A percentile compares a stretch with the other conserved stretches of the same genome.
phyloP scores from a whole-genome alignment of 2,888 invertebrate genomes.

The Ochlodes sylvanus region DNA sequence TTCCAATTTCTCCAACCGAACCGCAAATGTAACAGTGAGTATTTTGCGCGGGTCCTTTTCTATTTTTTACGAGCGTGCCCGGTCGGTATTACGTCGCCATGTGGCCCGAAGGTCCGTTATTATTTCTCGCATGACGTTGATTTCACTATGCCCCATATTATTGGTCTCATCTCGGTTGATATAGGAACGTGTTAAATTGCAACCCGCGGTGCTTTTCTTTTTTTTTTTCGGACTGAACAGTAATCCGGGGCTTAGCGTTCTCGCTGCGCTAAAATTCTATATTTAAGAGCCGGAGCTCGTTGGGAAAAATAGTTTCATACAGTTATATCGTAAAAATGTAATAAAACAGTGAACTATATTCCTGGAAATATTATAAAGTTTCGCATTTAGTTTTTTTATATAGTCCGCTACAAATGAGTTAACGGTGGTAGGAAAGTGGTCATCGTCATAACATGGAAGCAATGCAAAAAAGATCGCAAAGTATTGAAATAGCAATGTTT shows the following conservation, averaged over 20 bases:
- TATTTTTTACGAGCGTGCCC: slow-evolving; percentile 76
- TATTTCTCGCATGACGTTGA: slow-evolving; percentile 66
- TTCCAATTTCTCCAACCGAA: slow-evolving; percentile 70
- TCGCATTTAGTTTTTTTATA: no score
- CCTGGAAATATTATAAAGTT: neutral
- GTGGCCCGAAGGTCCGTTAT: slow-evolving; percentile 73
- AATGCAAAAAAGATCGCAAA: no score
- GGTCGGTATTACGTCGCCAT: slow-evolving; percentile 75
- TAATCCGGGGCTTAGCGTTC: slow-evolving; percentile 33
- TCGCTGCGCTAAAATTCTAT: slow-evolving; percentile 22
- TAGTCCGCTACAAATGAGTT: no score
- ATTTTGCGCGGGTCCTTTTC: slow-evolving; percentile 75
- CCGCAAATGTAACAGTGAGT: slow-evolving; percentile 72
- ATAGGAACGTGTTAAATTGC: slow-evolving; percentile 43
- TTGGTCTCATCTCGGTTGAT: slow-evolving; percentile 53
- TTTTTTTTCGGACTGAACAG: slow-evolving; percentile 13
- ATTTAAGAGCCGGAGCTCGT: slow-evolving; percentile 5
- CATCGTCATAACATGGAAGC: no score
- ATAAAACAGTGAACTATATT: neutral
- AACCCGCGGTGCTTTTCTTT: slow-evolving; percentile 14
- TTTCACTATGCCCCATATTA: slow-evolving; percentile 58
- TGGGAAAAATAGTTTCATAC: slow-evolving; percentile 23
- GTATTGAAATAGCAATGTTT: no score
- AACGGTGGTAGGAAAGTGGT: no score
- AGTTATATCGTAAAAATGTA: slow-evolving; percentile 9